A percentile compares a stretch with the other conserved stretches of the same genome.
Conservation (phyloP, 2,113 vertebrate species). For the Leptodactylus fuscus region DNA sequence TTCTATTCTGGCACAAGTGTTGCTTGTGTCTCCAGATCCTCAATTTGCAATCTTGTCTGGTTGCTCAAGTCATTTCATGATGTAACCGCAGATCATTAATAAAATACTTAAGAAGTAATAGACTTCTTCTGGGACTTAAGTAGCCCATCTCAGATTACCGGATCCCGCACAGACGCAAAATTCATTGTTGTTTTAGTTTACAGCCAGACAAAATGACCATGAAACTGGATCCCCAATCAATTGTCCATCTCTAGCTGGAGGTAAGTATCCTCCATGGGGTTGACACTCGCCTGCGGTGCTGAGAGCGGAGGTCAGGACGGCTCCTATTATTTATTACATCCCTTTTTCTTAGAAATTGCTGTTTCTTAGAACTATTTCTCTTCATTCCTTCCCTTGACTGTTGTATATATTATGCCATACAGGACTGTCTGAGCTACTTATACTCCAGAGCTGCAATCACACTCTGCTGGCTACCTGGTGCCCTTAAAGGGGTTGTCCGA, state of each 20-base stretch:
- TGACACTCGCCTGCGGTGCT: neutral
- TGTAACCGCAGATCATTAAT: slow-evolving; percentile 29
- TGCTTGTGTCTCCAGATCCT: neutral
- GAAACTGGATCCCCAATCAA: slow-evolving; percentile 30
- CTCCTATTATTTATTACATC: slow-evolving; percentile 1
- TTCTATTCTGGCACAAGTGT: neutral
- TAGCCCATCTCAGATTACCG: neutral
- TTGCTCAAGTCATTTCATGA: neutral
- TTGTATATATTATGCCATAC: no score
- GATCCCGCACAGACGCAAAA: slow-evolving; percentile 33
- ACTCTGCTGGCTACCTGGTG: no score
- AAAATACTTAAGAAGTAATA: slow-evolving; percentile 11
- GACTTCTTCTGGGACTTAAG: slow-evolving; percentile 3
- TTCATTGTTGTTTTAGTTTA: neutral
- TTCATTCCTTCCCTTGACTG: neutral
- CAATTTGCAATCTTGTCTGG: neutral
- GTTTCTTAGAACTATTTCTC: neutral
- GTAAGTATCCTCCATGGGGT: neutral
- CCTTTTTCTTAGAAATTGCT: slow-evolving; percentile 6
- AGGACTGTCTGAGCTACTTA: no score
- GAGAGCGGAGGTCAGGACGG: neutral
- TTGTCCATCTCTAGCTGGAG: neutral
- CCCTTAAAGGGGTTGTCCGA: no score
- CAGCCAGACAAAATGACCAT: slow-evolving; percentile 22
- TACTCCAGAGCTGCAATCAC: no score